phyloP scores from a whole-genome alignment of 2,888 invertebrate genomes.

The Synergus gifuensis region DNA sequence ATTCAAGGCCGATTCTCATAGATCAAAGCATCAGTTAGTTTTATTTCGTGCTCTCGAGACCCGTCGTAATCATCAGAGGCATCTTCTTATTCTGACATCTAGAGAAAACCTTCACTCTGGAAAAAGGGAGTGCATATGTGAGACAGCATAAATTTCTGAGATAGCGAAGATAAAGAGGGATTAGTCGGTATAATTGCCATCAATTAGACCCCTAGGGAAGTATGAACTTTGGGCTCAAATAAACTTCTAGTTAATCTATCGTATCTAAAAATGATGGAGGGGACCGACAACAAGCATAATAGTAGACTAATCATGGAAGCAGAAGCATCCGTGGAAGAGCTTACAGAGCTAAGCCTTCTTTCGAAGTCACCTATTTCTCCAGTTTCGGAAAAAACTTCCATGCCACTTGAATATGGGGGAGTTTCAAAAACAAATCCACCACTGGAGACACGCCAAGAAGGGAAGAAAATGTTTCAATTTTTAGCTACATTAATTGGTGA shows the following conservation, averaged over 20 bases:
- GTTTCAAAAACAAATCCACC: constrained; percentile 35
- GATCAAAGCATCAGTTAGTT: constrained; percentile 31
- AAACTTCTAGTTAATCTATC: not conserved
- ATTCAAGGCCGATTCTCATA: constrained; percentile 38
- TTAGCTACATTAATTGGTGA: constrained; percentile 68
- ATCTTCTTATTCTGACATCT: not conserved
- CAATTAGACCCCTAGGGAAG: not conserved
- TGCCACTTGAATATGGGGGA: constrained; percentile 44
- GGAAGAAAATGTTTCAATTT: constrained; percentile 67
- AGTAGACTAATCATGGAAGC: constrained; percentile 33
- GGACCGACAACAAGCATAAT: constrained; percentile 4
- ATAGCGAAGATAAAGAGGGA: not conserved
- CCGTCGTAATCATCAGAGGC: constrained; percentile 13
- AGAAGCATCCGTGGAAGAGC: constrained; percentile 8
- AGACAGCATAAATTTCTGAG: not conserved
- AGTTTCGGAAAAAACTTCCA: constrained; percentile 11
- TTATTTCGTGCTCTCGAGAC: constrained; percentile 20
- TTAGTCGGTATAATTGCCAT: constrained; percentile 9
- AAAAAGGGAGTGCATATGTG: constrained; percentile 16
- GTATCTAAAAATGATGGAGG: constrained; percentile 22
- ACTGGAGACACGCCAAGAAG: constrained; percentile 52
- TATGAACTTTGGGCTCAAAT: constrained; percentile 31
- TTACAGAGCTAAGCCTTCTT: constrained; percentile 31
- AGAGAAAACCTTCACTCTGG: not conserved
- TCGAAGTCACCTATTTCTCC: constrained; percentile 22